A percentile compares a stretch with the other conserved stretches of the same genome.
Evolutionary conservation across 2,797 vertebrate genomes (phyloP).

Genomic region (Micrastur ruficollis): DNA sequence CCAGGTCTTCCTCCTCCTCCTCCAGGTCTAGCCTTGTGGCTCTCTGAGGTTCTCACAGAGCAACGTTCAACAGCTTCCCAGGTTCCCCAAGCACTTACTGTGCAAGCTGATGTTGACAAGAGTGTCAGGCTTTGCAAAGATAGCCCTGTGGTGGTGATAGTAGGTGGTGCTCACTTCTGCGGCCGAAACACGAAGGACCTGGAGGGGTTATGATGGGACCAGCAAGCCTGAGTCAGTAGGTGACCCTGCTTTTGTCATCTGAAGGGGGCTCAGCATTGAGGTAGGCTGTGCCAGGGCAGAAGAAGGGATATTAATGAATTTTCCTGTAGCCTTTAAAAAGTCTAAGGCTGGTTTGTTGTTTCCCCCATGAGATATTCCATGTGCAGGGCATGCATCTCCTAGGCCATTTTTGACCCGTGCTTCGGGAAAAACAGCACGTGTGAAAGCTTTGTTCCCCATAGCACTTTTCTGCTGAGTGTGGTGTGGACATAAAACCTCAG

Average conservation of each 20-base stretch:
- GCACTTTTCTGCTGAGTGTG: background rate
- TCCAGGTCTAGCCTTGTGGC: accelerated
- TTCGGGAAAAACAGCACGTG: background rate
- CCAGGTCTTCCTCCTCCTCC: background rate
- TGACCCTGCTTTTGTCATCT: background rate
- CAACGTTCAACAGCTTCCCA: background rate
- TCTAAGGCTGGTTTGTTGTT: background rate
- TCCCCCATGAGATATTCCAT: accelerated
- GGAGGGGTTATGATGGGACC: background rate
- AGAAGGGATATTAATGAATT: background rate
- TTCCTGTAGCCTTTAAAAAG: background rate
- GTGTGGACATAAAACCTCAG: accelerated
- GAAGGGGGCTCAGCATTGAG: background rate
- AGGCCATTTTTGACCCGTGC: background rate
- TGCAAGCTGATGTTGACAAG: accelerated
- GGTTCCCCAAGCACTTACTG: background rate
- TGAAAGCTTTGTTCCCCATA: accelerated
- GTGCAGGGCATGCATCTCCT: accelerated
- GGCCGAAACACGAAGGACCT: background rate
- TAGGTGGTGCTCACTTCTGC: background rate
- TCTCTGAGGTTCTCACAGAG: background rate
- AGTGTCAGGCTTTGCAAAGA: accelerated
- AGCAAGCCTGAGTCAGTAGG: background rate
- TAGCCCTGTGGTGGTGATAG: accelerated
- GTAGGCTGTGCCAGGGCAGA: background rate